Evolutionary conservation across 92 coral and sea anemone species (phyloP).

Genomic region (Blastomussa wellsi): DNA sequence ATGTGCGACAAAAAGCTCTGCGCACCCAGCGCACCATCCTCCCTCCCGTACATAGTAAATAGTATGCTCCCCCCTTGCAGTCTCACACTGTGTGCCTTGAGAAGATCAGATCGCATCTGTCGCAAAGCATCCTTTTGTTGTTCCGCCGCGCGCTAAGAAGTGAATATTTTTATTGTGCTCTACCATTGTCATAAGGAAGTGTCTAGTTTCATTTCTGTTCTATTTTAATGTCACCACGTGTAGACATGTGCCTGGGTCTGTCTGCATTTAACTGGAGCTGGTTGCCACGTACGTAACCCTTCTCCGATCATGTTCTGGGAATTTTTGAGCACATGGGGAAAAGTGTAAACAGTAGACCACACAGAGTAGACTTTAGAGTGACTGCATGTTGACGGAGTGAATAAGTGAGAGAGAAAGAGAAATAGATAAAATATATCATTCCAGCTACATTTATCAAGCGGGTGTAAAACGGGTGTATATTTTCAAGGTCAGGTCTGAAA

Average conservation of each 20-base stretch:
- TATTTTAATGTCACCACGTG: conserved; percentile 44
- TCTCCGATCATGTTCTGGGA: not conserved
- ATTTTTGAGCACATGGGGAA: too few species aligned
- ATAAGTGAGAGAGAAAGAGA: not conserved
- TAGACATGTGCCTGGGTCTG: conserved; percentile 20
- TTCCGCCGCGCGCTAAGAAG: conserved; percentile 31
- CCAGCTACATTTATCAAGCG: too few species aligned
- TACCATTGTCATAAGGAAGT: conserved; percentile 37
- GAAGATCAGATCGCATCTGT: conserved; percentile 50
- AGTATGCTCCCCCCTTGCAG: conserved; percentile 6
- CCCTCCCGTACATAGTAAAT: not conserved
- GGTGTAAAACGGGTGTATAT: too few species aligned
- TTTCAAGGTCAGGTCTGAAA: too few species aligned
- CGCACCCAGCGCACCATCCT: too few species aligned
- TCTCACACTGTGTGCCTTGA: conserved; percentile 23
- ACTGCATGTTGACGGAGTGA: not conserved
- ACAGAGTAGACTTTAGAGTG: not conserved
- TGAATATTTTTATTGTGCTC: conserved; percentile 35
- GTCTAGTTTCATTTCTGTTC: conserved; percentile 33
- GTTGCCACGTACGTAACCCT: not conserved
- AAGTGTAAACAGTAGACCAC: not conserved
- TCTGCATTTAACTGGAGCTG: too few species aligned
- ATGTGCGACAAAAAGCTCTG: not conserved
- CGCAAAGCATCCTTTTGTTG: conserved; percentile 43
- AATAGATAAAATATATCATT: too few species aligned